Conservation (phyloP, 2,888 invertebrate genomes). For the Drosophila neotestacea region DNA sequence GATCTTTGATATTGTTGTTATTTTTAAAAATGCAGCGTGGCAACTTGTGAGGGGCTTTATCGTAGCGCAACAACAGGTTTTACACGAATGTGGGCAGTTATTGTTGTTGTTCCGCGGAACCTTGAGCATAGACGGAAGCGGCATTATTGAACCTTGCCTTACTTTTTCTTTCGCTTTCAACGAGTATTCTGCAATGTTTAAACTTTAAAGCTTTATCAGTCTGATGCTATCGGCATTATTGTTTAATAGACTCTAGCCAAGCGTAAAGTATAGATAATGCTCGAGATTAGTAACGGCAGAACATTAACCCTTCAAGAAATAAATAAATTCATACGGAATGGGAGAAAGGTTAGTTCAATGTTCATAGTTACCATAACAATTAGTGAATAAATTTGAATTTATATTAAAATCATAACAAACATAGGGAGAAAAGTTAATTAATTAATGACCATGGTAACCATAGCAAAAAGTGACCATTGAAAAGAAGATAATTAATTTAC, state of each 20-base stretch:
- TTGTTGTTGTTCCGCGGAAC: constrained; percentile 1
- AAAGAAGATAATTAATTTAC: not conserved
- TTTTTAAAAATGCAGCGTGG: constrained; percentile 53
- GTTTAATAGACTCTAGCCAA: constrained; percentile 15
- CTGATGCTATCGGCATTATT: constrained; percentile 18
- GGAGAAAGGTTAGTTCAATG: constrained; percentile 51
- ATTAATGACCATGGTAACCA: too few relatives aligned
- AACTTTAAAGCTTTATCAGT: constrained; percentile 55
- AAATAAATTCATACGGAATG: constrained; percentile 52
- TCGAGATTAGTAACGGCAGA: constrained; percentile 21
- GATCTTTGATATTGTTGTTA: not conserved
- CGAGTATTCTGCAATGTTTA: constrained; percentile 38
- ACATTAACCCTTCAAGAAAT: constrained; percentile 40
- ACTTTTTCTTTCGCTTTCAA: constrained; percentile 28
- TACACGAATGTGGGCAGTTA: constrained; percentile 10
- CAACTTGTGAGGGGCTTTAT: constrained; percentile 18
- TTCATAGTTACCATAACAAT: not conserved
- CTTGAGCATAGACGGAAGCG: constrained; percentile 47
- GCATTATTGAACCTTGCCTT: constrained; percentile 61
- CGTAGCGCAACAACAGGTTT: constrained; percentile 51
- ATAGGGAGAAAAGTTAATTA: too few relatives aligned
- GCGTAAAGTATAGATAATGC: constrained; percentile 59
- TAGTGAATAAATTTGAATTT: not conserved
- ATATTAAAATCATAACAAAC: not conserved
- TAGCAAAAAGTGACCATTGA: not conserved